A percentile compares a stretch with the other conserved stretches of the same genome.
phyloP scores from a whole-genome alignment of 37 sponge, comb jelly and placozoan species.

The Crambe crambe region DNA sequence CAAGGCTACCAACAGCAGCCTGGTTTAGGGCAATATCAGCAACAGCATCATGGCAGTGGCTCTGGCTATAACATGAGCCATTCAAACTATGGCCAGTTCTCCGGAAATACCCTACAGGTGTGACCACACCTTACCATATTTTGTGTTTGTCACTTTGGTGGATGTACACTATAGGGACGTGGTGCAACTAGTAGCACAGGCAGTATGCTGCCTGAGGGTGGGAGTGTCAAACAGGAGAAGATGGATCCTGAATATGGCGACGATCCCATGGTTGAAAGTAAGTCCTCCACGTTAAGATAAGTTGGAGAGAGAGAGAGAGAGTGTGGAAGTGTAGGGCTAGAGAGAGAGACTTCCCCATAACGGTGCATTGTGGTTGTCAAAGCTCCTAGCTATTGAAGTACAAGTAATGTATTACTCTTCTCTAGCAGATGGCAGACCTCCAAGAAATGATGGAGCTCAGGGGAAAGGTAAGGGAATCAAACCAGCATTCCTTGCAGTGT shows the following conservation, averaged over 20 bases:
- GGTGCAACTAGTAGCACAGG: background rate
- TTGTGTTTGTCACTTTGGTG: no score
- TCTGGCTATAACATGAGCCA: background rate
- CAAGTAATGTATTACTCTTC: no score
- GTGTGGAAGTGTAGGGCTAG: background rate
- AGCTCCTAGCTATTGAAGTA: no score
- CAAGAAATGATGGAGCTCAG: background rate
- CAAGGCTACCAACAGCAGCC: conserved; percentile 3
- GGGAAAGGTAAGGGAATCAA: background rate
- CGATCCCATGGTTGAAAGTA: background rate
- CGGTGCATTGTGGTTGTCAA: no score
- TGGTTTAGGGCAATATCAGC: background rate
- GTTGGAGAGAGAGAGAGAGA: background rate
- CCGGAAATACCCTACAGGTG: background rate
- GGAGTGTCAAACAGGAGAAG: conserved; percentile 22
- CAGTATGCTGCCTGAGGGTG: background rate
- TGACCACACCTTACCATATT: background rate
- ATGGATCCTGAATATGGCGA: conserved; percentile 42
- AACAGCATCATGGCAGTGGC: background rate
- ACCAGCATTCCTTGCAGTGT: background rate
- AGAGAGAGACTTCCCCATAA: no score
- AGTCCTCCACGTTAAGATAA: background rate
- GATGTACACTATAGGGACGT: background rate
- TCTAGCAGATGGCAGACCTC: background rate
- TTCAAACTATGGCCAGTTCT: background rate